These are phyloP conservation scores for Phaenicophaeus curvirostris DNA, from an alignment of 2,797 vertebrate genomes.

Conservation along the genomic window DNA sequence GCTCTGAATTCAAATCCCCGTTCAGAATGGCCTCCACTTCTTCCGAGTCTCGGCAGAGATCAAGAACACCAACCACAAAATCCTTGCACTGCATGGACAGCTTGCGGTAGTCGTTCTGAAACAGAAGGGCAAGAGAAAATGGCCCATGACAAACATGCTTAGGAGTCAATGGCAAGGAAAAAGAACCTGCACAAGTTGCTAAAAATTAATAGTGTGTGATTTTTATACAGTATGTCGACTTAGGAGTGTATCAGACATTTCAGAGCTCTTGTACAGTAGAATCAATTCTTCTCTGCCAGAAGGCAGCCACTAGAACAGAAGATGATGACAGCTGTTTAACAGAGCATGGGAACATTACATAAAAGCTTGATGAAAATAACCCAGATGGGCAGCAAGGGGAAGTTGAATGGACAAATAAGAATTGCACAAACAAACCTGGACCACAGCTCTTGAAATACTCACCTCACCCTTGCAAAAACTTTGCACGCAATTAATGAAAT, in stretches of 20 bases:
- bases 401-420: background rate
- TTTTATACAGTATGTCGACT: background rate
- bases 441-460: background rate
- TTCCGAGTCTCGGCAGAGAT: slow-evolving; percentile 88
- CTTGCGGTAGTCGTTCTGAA: slow-evolving; percentile 89
- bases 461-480: background rate
- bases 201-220: background rate
- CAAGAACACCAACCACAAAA: slow-evolving; percentile 89
- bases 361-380: background rate
- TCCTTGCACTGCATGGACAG: slow-evolving; percentile 93
- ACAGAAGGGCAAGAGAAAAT: background rate
- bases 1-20: slow-evolving; percentile 83
- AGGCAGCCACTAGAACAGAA: background rate
- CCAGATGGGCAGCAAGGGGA: background rate
- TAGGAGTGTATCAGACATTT: rapidly evolving
- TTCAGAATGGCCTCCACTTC: slow-evolving; percentile 90
- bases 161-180: background rate
- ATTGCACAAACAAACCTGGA: background rate
- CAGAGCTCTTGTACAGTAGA: background rate
- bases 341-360: background rate
- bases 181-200: background rate
- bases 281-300: background rate
- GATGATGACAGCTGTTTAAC: background rate
- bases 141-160: background rate
- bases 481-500: background rate